phyloP scores from a whole-genome alignment of 2,888 invertebrate species.

The Metacarcinus magister region DNA sequence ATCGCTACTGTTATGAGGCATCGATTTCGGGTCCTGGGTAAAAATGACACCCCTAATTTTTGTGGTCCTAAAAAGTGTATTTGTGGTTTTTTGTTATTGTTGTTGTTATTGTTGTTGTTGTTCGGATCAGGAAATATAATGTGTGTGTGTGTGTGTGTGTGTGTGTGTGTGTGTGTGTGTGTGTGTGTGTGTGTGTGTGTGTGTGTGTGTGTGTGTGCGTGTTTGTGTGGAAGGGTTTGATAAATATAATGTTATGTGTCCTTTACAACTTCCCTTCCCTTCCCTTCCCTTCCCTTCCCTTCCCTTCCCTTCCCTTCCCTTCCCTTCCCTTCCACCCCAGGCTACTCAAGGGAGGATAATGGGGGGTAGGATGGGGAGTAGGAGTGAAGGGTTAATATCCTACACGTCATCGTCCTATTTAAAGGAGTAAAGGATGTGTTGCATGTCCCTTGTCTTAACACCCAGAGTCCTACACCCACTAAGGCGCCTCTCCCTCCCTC shows the following conservation, averaged over 20 bases:
- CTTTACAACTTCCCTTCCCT: not conserved
- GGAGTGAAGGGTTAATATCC: too few relatives aligned
- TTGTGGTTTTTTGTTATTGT: not conserved
- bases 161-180: not conserved
- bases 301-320: not conserved
- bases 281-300: not conserved
- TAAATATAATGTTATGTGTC: too few relatives aligned
- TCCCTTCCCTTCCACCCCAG: not conserved
- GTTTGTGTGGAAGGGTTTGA: too few relatives aligned
- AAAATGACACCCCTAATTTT: not conserved
- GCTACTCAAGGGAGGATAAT: too few relatives aligned
- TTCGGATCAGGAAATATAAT: too few relatives aligned
- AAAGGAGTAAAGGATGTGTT: too few relatives aligned
- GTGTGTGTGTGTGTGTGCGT: not conserved
- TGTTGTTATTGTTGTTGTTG: not conserved
- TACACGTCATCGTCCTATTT: too few relatives aligned
- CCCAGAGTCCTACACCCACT: not conserved
- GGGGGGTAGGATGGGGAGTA: too few relatives aligned
- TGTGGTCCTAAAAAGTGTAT: not conserved
- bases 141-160: too few relatives aligned
- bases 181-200: slow-evolving; percentile 30
- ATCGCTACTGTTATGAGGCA: not conserved
- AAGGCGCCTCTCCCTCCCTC: not conserved
- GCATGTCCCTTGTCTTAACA: too few relatives aligned
- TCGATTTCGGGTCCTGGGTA: not conserved